Evolutionary conservation across 2,888 invertebrate genomes (phyloP).

Genomic region (Tillus elongatus): DNA sequence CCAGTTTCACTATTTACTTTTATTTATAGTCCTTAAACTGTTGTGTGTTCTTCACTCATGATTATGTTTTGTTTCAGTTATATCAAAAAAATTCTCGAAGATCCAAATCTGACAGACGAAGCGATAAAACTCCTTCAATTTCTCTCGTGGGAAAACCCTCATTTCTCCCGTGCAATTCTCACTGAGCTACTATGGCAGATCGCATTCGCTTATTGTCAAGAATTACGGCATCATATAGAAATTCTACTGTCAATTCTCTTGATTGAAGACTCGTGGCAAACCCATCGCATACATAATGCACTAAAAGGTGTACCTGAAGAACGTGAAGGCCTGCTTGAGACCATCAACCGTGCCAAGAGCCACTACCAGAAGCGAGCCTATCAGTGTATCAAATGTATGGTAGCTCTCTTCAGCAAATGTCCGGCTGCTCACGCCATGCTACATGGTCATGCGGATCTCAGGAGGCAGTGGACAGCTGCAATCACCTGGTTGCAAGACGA

Average conservation of each 20-base stretch:
- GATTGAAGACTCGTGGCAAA: constrained; percentile 94
- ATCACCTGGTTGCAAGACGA: constrained; percentile 95
- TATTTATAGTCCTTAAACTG: no score
- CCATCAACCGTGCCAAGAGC: constrained; percentile 82
- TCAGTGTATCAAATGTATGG: constrained; percentile 93
- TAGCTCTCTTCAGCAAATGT: constrained; percentile 80
- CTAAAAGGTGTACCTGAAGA: constrained; percentile 83
- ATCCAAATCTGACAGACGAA: constrained; percentile 86
- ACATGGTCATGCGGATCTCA: constrained; percentile 66
- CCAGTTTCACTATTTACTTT: no score
- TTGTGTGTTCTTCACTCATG: no score
- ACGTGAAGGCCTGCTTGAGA: constrained; percentile 87
- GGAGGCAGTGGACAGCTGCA: constrained; percentile 79
- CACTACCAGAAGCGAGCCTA: constrained; percentile 96
- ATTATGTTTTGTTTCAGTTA: no score
- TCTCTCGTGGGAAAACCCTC: constrained; percentile 95
- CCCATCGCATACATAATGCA: constrained; percentile 86
- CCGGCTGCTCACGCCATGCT: constrained; percentile 72
- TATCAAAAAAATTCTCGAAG: constrained; percentile 91
- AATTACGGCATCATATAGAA: constrained; percentile 86
- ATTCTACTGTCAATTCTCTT: constrained; percentile 76
- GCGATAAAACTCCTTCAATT: constrained; percentile 83
- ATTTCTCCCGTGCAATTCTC: constrained; percentile 80
- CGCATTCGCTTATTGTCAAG: constrained; percentile 87
- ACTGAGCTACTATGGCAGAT: constrained; percentile 87